Evolutionary conservation across 2,888 invertebrate genomes (phyloP), one percentile per base, ranked within the genome.

Genomic region (Caradrina clavipalpis): DNA sequence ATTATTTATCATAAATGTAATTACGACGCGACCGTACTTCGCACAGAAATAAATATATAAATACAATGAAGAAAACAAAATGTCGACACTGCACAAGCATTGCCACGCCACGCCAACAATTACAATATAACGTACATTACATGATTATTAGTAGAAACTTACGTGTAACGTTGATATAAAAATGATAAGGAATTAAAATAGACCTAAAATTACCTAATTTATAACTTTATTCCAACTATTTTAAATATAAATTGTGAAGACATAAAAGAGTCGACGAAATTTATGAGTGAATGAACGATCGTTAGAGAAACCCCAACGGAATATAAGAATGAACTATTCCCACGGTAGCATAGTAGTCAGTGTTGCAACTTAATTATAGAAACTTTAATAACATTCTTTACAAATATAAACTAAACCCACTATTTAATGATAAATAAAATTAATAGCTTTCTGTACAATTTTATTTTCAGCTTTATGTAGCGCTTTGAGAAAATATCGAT

Each of bases 61-160:
- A 93, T 93, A 94, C 92, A 93, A 93, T 88, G 93, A 89, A 90
- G 89, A 92, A 94, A 95, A 95, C 95, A 95, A 95, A 91, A 95
- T 95, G 95, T 95, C 95, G 94, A 88, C 95, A 90, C 86, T 79
- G 83, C 80, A 84, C 80, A 88, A 90, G 88, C 90, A 91, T 92
- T 94, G 95, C 95, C 95, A 95, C 95, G 95, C 92, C 93, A 91
- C 89, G 85, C 87, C 83, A 83, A 85, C 82, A 80, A 76, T 79
- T 71, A 67, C 50, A 69, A 74, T 78, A 81, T 54, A 78, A 64
- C 72, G 61, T 73, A 67, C 69, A 82, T 26, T 75, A 80, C 66
- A 35, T 64, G 65, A 79, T 67, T 80, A 85, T 77, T 78, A 64
- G 66, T 69, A 71, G 73, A 79, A 85, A 94, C 94, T 94, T 92